phyloP scores from a whole-genome alignment of 1,140 invertebrate genomes.

The Anagrus nilaparvatae region DNA sequence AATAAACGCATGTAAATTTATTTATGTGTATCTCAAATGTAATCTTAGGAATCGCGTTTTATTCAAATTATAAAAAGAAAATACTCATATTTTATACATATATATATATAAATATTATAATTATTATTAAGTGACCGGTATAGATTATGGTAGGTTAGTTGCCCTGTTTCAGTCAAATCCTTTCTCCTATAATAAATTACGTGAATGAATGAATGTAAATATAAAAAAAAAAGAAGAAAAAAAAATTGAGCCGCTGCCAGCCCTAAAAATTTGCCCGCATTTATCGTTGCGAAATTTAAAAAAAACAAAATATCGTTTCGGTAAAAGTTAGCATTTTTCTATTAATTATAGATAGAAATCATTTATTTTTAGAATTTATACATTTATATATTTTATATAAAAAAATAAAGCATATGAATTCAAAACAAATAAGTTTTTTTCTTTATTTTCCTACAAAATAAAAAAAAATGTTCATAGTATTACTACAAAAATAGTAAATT shows the following conservation, averaged over 20 bases:
- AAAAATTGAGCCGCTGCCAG: conserved; percentile 42
- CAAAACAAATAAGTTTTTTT: conserved; percentile 29
- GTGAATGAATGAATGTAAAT: conserved; percentile 44
- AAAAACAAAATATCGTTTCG: conserved; percentile 42
- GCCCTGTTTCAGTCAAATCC: conserved; percentile 40
- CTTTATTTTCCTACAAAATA: too few relatives aligned
- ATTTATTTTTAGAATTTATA: conserved; percentile 46
- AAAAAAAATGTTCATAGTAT: too few relatives aligned
- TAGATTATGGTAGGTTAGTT: conserved; percentile 40
- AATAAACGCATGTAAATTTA: conserved; percentile 14
- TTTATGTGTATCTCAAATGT: too few relatives aligned
- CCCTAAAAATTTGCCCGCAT: conserved; percentile 35
- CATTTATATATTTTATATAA: conserved; percentile 47
- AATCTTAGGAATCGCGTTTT: too few relatives aligned
- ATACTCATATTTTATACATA: conserved; percentile 28
- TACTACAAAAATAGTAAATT: too few relatives aligned
- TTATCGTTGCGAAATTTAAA: too few relatives aligned
- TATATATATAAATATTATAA: conserved; percentile 33
- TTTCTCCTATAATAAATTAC: too few relatives aligned
- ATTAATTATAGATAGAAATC: conserved; percentile 45
- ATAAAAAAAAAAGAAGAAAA: too few relatives aligned
- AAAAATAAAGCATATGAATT: conserved; percentile 47
- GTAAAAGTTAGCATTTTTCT: conserved; percentile 43
- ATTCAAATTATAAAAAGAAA: too few relatives aligned
- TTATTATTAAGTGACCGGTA: conserved; percentile 39